phyloP scores from a whole-genome alignment of 2,797 vertebrate genomes.

The Notamacropus eugenii region DNA sequence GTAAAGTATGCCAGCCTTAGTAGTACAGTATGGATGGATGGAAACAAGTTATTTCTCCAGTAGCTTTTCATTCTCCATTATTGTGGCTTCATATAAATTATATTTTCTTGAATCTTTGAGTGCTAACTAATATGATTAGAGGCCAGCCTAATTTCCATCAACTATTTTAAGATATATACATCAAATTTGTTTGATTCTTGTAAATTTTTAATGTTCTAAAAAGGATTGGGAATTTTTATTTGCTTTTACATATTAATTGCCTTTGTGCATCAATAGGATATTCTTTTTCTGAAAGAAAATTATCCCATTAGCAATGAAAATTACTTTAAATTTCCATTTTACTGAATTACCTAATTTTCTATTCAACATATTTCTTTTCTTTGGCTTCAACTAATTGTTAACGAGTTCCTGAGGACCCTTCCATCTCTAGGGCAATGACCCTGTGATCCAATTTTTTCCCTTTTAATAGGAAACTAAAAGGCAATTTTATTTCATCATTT shows the following conservation, averaged over 20 bases:
- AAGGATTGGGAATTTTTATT: constrained; percentile 46
- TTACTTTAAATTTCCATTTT: constrained; percentile 44
- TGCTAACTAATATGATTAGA: constrained; percentile 63
- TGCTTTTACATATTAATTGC: constrained; percentile 1
- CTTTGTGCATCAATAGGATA: background rate
- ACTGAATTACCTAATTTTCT: constrained; percentile 33
- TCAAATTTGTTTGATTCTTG: constrained; percentile 50
- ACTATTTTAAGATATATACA: constrained; percentile 47
- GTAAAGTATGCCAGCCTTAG: constrained; percentile 74
- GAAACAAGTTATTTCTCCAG: constrained; percentile 83
- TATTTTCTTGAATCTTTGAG: constrained; percentile 67
- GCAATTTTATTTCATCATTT: constrained; percentile 39
- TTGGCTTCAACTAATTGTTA: background rate
- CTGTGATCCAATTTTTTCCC: background rate
- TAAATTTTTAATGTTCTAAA: constrained; percentile 57
- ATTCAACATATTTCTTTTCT: constrained; percentile 55
- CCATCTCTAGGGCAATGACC: background rate
- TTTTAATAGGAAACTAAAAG: constrained; percentile 41
- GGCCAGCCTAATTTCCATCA: constrained; percentile 40
- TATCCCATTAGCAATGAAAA: constrained; percentile 45
- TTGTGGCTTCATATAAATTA: constrained; percentile 79
- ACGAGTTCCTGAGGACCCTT: background rate
- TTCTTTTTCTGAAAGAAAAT: constrained; percentile 49
- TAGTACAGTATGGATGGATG: constrained; percentile 65
- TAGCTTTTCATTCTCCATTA: constrained; percentile 74